phyloP scores from a whole-genome alignment of 2,888 invertebrate genomes.

The Drosophila neonasuta region DNA sequence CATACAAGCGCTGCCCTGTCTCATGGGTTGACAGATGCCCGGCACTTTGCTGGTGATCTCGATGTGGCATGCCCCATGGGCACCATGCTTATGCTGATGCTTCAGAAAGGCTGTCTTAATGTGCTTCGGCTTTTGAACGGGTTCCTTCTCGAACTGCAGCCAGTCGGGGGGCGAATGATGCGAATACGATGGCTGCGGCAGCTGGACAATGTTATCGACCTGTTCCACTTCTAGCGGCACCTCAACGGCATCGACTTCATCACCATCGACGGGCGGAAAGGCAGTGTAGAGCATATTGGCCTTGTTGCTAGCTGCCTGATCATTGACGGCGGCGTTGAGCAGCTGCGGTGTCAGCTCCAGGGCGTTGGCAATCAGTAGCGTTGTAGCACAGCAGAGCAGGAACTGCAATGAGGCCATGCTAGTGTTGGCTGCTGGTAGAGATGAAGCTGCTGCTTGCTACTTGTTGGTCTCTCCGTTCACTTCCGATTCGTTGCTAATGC shows the following conservation, averaged over 20 bases:
- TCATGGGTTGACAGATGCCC: constrained; percentile 78
- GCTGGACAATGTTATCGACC: constrained; percentile 38
- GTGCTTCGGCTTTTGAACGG: constrained; percentile 48
- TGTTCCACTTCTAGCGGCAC: constrained; percentile 65
- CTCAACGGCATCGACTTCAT: constrained; percentile 63
- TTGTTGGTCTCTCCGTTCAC: not conserved
- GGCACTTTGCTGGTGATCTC: constrained; percentile 78
- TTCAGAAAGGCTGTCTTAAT: constrained; percentile 55
- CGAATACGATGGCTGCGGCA: constrained; percentile 22
- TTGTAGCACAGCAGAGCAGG: constrained; percentile 59
- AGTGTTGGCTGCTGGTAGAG: constrained; percentile 31
- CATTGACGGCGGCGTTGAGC: constrained; percentile 53
- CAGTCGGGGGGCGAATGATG: constrained; percentile 67
- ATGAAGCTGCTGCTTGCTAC: not conserved
- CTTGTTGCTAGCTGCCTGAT: constrained; percentile 49
- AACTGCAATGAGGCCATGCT: constrained; percentile 69
- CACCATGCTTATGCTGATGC: constrained; percentile 40
- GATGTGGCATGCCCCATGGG: constrained; percentile 72
- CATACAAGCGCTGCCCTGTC: constrained; percentile 76
- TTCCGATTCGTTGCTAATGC: not conserved
- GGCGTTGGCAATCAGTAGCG: constrained; percentile 59
- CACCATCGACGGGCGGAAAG: constrained; percentile 61
- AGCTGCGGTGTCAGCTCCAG: constrained; percentile 70
- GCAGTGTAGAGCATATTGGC: constrained; percentile 60
- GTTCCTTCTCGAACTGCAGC: constrained; percentile 67